phyloP scores from a whole-genome alignment of 2,113 vertebrate genomes.

The Drymodes brunneopygia region DNA sequence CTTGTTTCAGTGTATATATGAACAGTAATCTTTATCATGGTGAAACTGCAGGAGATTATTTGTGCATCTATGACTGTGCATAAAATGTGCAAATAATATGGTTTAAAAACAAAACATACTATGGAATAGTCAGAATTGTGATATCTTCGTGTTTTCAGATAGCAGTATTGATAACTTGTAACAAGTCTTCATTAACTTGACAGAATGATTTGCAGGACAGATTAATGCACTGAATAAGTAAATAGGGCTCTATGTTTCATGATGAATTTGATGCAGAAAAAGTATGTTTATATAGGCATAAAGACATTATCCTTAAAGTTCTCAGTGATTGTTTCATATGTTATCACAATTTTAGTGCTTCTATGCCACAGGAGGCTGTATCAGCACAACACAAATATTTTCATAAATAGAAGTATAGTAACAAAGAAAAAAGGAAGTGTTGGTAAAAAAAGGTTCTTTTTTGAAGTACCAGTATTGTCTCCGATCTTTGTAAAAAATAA shows the following conservation, averaged over 20 bases:
- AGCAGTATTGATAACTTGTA: neutral
- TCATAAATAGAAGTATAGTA: neutral
- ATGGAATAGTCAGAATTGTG: accelerated
- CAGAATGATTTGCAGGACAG: neutral
- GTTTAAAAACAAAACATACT: neutral
- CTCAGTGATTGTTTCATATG: neutral
- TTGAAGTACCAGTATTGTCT: neutral
- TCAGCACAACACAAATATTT: neutral
- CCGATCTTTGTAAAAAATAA: neutral
- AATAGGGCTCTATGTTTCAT: neutral
- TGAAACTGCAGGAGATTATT: neutral
- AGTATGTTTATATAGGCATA: neutral
- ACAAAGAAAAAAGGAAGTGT: neutral
- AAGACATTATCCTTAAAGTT: neutral
- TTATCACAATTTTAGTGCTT: neutral
- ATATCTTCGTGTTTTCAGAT: neutral
- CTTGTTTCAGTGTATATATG: neutral
- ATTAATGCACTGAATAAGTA: neutral
- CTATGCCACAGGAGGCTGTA: neutral
- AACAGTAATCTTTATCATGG: neutral
- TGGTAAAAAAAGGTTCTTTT: neutral
- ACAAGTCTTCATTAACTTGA: neutral
- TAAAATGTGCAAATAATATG: neutral
- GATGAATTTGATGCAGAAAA: neutral
- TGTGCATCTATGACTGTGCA: neutral